Percentiles rank a stretch among this genome's conserved stretches.
phyloP scores from a whole-genome alignment of 1,140 invertebrate species.

The Aethina tumida region DNA sequence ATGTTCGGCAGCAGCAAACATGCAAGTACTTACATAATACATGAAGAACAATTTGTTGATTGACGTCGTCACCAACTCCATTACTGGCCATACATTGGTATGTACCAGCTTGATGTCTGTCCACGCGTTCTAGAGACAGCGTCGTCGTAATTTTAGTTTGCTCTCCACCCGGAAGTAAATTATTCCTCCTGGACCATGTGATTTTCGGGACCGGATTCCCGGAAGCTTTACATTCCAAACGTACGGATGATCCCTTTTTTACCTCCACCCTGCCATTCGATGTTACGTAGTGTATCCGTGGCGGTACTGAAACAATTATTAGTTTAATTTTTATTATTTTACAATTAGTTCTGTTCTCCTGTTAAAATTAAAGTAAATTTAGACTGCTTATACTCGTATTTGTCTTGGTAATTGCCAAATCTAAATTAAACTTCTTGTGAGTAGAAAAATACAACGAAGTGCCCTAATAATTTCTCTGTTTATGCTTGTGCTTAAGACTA shows the following conservation, averaged over 20 bases:
- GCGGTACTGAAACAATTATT: constrained; percentile 42
- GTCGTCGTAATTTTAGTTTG: constrained; percentile 40
- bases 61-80: constrained; percentile 48
- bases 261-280: constrained; percentile 49
- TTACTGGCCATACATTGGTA: constrained; percentile 54
- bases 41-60: constrained; percentile 46
- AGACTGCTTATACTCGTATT: too few relatives aligned
- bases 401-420: too few relatives aligned
- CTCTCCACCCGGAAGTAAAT: constrained; percentile 46
- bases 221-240: constrained; percentile 50
- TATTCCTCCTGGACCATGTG: constrained; percentile 55
- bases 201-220: constrained; percentile 57
- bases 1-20: too few relatives aligned
- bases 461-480: too few relatives aligned
- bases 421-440: too few relatives aligned
- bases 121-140: constrained; percentile 40
- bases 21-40: constrained; percentile 45
- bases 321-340: constrained; percentile 4
- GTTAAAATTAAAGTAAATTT: too few relatives aligned
- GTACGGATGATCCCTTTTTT: constrained; percentile 52
- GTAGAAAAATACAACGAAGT: too few relatives aligned
- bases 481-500: too few relatives aligned
- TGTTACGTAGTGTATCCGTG: constrained; percentile 46
- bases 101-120: constrained; percentile 48
- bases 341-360: not conserved